Base-by-base conservation (phyloP, 2,888 invertebrate species). In the Drosophila ustulata region DNA sequence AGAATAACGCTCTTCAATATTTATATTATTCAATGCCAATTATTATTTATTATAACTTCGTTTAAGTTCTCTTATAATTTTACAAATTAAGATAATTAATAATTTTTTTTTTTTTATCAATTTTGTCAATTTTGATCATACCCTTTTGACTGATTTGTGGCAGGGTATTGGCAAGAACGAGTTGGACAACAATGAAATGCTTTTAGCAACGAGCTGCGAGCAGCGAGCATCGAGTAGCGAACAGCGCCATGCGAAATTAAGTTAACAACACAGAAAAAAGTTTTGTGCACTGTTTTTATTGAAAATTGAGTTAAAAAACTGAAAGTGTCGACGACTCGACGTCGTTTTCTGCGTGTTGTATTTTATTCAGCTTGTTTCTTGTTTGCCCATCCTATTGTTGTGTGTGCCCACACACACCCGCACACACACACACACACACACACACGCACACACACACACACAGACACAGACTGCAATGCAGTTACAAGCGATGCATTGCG, bases 111-210 rank as follows among this genome's bases (percentile, higher is more conserved):
- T 18, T 18, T 2, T 18, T 1, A 18, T 1, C 18, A 32, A 9
- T 32, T 9, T 32, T 0, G 1, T 9, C 32, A 32, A 32, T 3
- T 32, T 3, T 2, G 13, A 8, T 3, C 4, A 32, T 34, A 34
- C 45, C 55, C 55, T 0, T 9, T 3, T 1, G 0, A 0, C 46
- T 11, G 2, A 9, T 25, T 9, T 28, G 18, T 1, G 11, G 25
- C 30, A 32, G 65, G 52, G 65, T 65, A 59, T 47, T 13, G 4
- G 32, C 9, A 37, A 30, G 51, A 63, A 58, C 69, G 70, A 81
- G 85, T 85, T 85, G 85, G 80, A 79, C 88, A 85, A 88, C 85
- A 85, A 88, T 88, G 88, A 88, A 85, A 88, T 85, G 88, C 85
- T 85, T 85, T 85, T 85, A 85, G 88, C 85, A 63, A 66, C 66